phyloP scores from a whole-genome alignment of 2,888 invertebrate genomes.

The Conchocele bisecta region DNA sequence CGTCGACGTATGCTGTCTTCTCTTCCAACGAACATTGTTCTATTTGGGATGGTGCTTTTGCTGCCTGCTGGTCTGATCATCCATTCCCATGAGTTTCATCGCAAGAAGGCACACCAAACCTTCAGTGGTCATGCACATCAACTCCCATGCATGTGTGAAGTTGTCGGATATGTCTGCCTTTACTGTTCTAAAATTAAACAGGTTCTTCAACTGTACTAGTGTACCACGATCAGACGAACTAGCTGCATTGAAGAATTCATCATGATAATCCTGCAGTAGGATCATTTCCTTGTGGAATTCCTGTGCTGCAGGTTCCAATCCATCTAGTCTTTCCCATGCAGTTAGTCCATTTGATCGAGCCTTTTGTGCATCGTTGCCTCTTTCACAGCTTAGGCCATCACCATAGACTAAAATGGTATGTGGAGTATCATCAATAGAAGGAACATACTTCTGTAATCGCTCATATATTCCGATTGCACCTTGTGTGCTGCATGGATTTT shows the following conservation, averaged over 20 bases:
- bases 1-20: conserved; percentile 16
- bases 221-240: conserved; percentile 33
- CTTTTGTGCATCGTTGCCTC: conserved; percentile 35
- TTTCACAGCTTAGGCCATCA: conserved; percentile 35
- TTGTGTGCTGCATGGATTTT: conserved; percentile 35
- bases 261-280: conserved; percentile 42
- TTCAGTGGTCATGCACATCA: conserved; percentile 32
- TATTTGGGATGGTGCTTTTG: conserved; percentile 10
- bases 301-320: conserved; percentile 42
- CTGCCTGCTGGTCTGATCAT: conserved; percentile 2
- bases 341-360: conserved; percentile 25
- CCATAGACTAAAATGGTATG: conserved; percentile 35
- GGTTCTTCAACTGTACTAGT: conserved; percentile 31
- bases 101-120: conserved; percentile 18
- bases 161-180: conserved; percentile 36
- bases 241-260: conserved; percentile 32
- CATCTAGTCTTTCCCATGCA: conserved; percentile 32
- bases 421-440: conserved; percentile 16
- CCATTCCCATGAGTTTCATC: conserved; percentile 12
- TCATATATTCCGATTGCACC: no score
- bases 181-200: conserved; percentile 34
- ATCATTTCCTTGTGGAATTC: conserved; percentile 58
- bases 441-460: conserved; percentile 22
- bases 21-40: background rate
- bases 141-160: conserved; percentile 45